phyloP scores from a whole-genome alignment of 2,888 invertebrate species.

The Synanthedon myopaeformis region DNA sequence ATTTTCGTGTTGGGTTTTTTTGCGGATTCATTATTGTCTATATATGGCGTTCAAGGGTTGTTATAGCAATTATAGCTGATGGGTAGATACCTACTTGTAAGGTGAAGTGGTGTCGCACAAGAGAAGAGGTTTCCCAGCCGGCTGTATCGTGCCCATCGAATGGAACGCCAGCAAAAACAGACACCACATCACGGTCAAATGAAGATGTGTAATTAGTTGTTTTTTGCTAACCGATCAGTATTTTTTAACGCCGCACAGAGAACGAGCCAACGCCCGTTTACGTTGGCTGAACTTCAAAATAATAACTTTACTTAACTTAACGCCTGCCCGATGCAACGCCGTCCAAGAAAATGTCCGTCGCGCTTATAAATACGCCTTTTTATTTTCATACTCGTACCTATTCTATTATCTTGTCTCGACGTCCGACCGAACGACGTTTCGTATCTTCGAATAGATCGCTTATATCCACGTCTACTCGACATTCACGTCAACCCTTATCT shows the following conservation, averaged over 20 bases:
- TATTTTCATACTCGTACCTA: constrained; percentile 22
- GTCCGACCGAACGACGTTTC: no score
- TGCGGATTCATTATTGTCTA: neutral
- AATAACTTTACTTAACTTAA: constrained; percentile 25
- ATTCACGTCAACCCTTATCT: no score
- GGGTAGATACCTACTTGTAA: no score
- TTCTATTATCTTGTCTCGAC: constrained; percentile 25
- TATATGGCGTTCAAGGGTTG: neutral
- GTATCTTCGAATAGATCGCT: no score
- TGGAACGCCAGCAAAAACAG: constrained; percentile 38
- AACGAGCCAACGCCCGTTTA: constrained; percentile 32
- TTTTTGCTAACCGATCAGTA: constrained; percentile 43
- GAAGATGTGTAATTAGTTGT: constrained; percentile 62
- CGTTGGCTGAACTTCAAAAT: constrained; percentile 44
- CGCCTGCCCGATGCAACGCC: constrained; percentile 6
- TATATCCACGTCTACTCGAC: no score
- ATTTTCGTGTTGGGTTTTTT: neutral
- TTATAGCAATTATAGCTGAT: neutral
- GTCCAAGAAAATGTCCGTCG: constrained; percentile 3
- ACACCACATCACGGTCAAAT: constrained; percentile 60
- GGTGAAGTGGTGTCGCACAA: neutral
- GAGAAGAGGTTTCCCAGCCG: constrained; percentile 44
- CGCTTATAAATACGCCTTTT: constrained; percentile 21
- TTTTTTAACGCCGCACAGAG: neutral
- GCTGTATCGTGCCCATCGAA: constrained; percentile 3